Conservation (phyloP, 2,888 invertebrate genomes). For the Mimachlamys varia region DNA sequence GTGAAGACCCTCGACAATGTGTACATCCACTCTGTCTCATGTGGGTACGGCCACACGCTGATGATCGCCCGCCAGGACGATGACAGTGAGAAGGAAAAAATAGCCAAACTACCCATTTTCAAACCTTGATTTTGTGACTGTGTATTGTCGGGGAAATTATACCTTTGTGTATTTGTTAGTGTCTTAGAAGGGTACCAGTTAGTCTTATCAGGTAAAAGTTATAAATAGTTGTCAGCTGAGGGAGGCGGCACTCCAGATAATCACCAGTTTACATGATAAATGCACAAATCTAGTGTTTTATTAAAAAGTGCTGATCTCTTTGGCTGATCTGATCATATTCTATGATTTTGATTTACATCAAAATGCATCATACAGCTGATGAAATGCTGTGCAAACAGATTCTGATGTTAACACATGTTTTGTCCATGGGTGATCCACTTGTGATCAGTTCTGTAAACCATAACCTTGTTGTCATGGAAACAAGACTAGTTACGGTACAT, state of each 20-base stretch:
- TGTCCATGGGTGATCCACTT: no score
- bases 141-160: not conserved
- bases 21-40: slow-evolving; percentile 89
- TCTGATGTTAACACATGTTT: no score
- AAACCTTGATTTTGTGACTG: slow-evolving; percentile 56
- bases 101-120: slow-evolving; percentile 84
- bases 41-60: slow-evolving; percentile 93
- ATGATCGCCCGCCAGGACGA: slow-evolving; percentile 87
- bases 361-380: no score
- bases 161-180: slow-evolving; percentile 13
- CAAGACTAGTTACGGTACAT: no score
- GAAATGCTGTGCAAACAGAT: no score
- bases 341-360: no score
- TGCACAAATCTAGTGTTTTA: not conserved
- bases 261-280: not conserved
- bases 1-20: slow-evolving; percentile 87
- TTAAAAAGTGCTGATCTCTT: not conserved
- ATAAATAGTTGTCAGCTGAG: not conserved
- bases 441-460: no score
- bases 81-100: slow-evolving; percentile 86
- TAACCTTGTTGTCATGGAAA: no score
- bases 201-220: not conserved
- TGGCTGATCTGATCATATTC: not conserved
- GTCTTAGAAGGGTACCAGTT: not conserved
- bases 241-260: not conserved